These are phyloP conservation scores for Orientallactaga sibirica DNA, from an alignment of 2,797 vertebrate species.

Conservation along the genomic window DNA sequence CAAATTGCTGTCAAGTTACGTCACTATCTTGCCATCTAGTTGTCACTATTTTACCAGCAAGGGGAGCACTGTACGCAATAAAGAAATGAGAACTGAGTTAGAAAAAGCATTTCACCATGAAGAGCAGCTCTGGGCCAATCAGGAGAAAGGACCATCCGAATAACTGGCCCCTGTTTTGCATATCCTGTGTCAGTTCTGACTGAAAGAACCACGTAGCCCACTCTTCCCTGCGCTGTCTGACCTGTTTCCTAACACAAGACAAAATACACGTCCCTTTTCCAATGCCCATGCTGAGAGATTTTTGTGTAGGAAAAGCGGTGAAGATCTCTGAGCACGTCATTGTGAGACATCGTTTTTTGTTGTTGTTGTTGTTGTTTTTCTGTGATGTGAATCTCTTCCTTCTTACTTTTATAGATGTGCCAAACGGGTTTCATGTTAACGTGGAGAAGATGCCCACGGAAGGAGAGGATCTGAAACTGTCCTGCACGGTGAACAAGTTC, in stretches of 20 bases:
- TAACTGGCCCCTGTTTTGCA: neutral
- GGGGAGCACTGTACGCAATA: neutral
- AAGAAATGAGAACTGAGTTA: neutral
- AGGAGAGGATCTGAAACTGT: conserved; percentile 93
- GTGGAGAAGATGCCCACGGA: conserved; percentile 92
- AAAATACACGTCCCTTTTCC: neutral
- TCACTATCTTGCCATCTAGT: neutral
- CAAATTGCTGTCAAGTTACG: neutral
- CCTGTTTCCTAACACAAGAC: neutral
- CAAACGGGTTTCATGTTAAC: conserved; percentile 92
- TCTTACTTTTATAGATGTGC: conserved; percentile 91
- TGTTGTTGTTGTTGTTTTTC: neutral
- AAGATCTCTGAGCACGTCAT: neutral
- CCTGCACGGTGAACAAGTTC: conserved; percentile 95
- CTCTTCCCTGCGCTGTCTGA: neutral
- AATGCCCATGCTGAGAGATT: neutral
- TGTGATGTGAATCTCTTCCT: conserved; percentile 73
- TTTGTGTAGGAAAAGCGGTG: neutral
- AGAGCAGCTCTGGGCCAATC: neutral
- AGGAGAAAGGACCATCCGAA: neutral
- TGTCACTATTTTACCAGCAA: neutral
- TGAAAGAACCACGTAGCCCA: neutral
- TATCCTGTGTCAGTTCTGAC: conserved; percentile 13
- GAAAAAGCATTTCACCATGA: neutral
- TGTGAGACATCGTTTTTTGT: neutral